phyloP scores from a whole-genome alignment of 2,888 invertebrate genomes.

The Shargacucullia verbasci region DNA sequence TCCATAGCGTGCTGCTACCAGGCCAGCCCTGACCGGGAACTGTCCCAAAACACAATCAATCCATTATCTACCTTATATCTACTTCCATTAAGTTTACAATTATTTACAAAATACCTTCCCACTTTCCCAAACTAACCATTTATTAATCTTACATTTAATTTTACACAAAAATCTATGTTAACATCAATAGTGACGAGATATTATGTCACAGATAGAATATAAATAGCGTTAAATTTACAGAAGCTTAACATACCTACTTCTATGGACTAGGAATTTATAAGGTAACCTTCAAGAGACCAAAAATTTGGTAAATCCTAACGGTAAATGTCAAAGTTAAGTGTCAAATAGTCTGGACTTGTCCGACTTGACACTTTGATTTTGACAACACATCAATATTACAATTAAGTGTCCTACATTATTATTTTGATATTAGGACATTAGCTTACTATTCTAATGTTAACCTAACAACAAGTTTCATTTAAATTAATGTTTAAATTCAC shows the following conservation, averaged over 20 bases:
- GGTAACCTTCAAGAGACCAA: constrained; percentile 79
- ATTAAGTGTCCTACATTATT: constrained; percentile 35
- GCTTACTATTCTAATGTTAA: constrained; percentile 53
- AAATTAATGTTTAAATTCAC: constrained; percentile 30
- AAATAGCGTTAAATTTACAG: constrained; percentile 73
- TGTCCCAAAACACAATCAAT: constrained; percentile 55
- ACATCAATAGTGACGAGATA: constrained; percentile 54
- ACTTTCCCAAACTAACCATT: constrained; percentile 52
- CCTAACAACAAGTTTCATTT: constrained; percentile 32
- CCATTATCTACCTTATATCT: constrained; percentile 69
- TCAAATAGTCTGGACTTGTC: constrained; percentile 32
- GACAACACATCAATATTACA: constrained; percentile 32
- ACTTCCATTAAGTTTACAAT: constrained; percentile 63
- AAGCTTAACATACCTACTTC: constrained; percentile 73
- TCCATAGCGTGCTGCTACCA: constrained; percentile 53
- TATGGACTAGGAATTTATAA: constrained; percentile 82
- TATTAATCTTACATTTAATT: constrained; percentile 56
- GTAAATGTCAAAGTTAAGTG: constrained; percentile 35
- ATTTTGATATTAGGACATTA: constrained; percentile 50
- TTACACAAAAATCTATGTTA: constrained; percentile 62
- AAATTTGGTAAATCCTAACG: constrained; percentile 54
- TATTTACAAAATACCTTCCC: constrained; percentile 74
- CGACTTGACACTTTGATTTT: constrained; percentile 39
- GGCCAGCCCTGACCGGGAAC: constrained; percentile 47
- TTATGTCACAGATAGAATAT: constrained; percentile 47